Base-by-base conservation (phyloP, 2,113 vertebrate species). In the Monopterus albus region DNA sequence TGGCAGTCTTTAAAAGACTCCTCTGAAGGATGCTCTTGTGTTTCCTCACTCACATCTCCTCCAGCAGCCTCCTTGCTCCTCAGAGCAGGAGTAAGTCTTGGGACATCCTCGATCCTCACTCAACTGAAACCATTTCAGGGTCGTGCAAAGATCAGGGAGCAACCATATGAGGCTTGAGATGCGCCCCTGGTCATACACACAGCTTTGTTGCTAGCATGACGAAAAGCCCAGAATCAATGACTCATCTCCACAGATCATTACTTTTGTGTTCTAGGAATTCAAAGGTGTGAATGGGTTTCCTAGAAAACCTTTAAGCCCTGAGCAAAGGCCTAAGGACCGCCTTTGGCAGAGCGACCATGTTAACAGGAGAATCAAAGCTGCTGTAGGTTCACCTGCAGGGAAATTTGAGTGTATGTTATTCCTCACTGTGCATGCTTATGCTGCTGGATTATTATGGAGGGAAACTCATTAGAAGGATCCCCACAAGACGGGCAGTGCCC, bases 391-490 rank as follows among this genome's bases (percentile, higher is more conserved):
- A 58, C 43, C 60, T 55, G 38, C 11, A 17, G 70, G 64, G 71
- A 81, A 82, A 80, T 69, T 35, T n/a, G 65, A 80, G 85, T 43
- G 50, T 52, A 65, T 56, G 77, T 58, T 72, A 73, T 77, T 81
- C 66, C 74, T 81, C 57, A 26, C 12, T 50, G 59, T 62, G 61
- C 67, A 58, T 40, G 80, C 11, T 39, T 8, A 5, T 10, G 31
- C 55, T 72, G 69, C 53, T 29, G 73, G 46, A 76, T 83, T 75
- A 73, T 52, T 31, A 60, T 6, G 31, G 38, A 57, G 61, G 39
- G 39, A 38, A 17, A 69, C 57, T 75, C 73, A 81, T 75, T 43
- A 81, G 20, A 52, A 63, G 28, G 39, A 86, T 45, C 78, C 69
- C 40, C 62, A 11, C 7, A 9, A 47, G 60, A 53, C 13, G 31